Evolutionary conservation across 2,888 invertebrate species (phyloP).

Genomic region (Marasmarcha lunaedactyla): DNA sequence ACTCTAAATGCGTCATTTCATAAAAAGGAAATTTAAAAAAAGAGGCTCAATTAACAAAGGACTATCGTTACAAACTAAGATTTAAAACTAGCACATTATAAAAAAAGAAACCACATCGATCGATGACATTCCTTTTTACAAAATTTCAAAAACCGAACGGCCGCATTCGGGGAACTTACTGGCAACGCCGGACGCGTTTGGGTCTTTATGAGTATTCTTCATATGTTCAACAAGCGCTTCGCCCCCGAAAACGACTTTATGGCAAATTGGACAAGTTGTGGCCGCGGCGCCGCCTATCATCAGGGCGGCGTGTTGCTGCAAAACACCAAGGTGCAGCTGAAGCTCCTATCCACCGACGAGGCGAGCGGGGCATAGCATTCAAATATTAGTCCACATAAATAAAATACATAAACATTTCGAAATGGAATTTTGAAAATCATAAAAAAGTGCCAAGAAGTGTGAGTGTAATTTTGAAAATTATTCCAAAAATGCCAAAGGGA

Average conservation of each 20-base stretch:
- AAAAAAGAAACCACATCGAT: conserved; percentile 5
- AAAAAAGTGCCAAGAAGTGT: conserved; percentile 11
- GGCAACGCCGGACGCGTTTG: conserved; percentile 88
- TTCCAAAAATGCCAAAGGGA: conserved; percentile 21
- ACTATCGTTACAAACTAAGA: conserved; percentile 13
- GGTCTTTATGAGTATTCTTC: conserved; percentile 96
- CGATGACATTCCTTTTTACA: conserved; percentile 7
- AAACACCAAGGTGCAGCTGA: conserved; percentile 93
- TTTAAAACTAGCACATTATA: conserved; percentile 12
- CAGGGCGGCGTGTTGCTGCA: conserved; percentile 95
- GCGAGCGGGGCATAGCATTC: conserved; percentile 61
- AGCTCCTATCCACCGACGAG: conserved; percentile 76
- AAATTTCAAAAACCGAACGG: conserved; percentile 20
- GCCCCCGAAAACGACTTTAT: conserved; percentile 93
- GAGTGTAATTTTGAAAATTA: conserved; percentile 31
- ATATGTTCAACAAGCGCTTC: conserved; percentile 96
- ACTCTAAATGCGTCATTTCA: conserved; percentile 15
- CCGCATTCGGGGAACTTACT: conserved; percentile 75
- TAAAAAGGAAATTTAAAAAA: conserved; percentile 5
- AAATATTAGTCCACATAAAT: conserved; percentile 46
- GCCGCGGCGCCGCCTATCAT: conserved; percentile 92
- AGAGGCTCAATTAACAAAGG: conserved; percentile 19
- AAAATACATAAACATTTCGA: conserved; percentile 25
- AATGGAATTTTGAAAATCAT: conserved; percentile 36
- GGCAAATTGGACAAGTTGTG: conserved; percentile 92